These are phyloP conservation scores for Epinephelus cyanopodus DNA, from an alignment of 2,113 vertebrate species.

Conservation along the genomic window DNA sequence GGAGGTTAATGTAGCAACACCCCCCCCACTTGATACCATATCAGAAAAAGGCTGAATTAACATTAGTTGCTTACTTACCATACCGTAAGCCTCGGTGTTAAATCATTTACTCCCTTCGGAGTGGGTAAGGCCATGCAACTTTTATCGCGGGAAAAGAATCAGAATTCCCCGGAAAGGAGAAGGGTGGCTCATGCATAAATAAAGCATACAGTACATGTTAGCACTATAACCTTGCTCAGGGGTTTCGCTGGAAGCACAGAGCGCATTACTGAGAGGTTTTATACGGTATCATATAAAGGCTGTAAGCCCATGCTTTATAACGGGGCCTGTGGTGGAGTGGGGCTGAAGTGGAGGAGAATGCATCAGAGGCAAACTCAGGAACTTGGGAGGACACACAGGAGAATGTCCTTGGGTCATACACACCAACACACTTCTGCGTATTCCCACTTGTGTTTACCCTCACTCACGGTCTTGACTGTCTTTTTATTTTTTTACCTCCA, in stretches of 20 bases:
- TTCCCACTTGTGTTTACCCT: constrained; percentile 48
- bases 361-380: constrained; percentile 42
- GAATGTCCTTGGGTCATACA: constrained; percentile 69
- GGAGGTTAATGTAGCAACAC: constrained; percentile 54
- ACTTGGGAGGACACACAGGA: constrained; percentile 49
- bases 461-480: constrained; percentile 4
- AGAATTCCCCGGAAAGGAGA: constrained; percentile 77
- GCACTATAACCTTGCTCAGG: constrained; percentile 80
- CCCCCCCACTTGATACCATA: constrained; percentile 57
- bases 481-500: constrained; percentile 16
- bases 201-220: constrained; percentile 75
- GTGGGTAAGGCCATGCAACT: constrained; percentile 79
- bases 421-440: constrained; percentile 53
- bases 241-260: constrained; percentile 67
- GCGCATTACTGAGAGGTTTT: constrained; percentile 72
- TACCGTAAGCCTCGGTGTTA: constrained; percentile 63
- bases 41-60: constrained; percentile 78
- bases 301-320: constrained; percentile 50
- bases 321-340: constrained; percentile 33
- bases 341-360: constrained; percentile 34
- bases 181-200: constrained; percentile 83
- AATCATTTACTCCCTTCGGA: constrained; percentile 81
- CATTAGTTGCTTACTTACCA: constrained; percentile 79
- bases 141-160: constrained; percentile 82
- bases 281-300: constrained; percentile 68